Evolutionary conservation across 2,797 vertebrate species (phyloP), one percentile per base, ranked within the genome.

Genomic region (Clarias fuscus): DNA sequence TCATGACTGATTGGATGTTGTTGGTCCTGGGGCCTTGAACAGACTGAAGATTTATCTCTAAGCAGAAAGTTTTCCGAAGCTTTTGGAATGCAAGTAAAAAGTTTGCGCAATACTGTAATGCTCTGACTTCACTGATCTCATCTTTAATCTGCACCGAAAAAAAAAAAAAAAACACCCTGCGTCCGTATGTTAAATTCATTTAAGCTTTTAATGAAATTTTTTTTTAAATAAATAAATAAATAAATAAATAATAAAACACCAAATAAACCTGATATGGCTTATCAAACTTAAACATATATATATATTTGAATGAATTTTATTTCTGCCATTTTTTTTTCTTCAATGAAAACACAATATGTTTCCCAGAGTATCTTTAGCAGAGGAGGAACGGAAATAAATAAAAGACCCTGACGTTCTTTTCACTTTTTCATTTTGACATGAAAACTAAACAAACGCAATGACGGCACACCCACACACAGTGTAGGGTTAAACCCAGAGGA

Each of bases 1-100:
- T 18, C 2, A 56, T 82, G 64, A 82, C 7, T 68, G 64, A 82
- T 56, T 68, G 80, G 11, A 68, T 82, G 80, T 82, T 82, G 27
- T 56, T 77, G 59, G 59, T 43, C 59, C 83, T 64, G 61, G 6
- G 40, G 71, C 20, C 11, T 77, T 27, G 40, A 68, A 68, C 43
- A 82, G 24, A 67, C 62, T 27, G n/a, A 67, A 67, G 78, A 81
- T 65, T 48, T 65, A 81, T 81, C 24, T 65, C 40, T 7, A 18
- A 48, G 78, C 61, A 65, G 78, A 64, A 80, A 80, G 33, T 64
- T 80, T 43, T 43, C 33, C 8, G 24, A 80, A 80, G 62, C 62
- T 20, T 17, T 30, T 27, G 61, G 78, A 81, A 81, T 65, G 40
- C 40, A 65, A 48, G 40, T 43, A 81, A 73, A 27, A 18, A 18